phyloP scores from a whole-genome alignment of 2,888 invertebrate species.

The Drosophila stalkeri region DNA sequence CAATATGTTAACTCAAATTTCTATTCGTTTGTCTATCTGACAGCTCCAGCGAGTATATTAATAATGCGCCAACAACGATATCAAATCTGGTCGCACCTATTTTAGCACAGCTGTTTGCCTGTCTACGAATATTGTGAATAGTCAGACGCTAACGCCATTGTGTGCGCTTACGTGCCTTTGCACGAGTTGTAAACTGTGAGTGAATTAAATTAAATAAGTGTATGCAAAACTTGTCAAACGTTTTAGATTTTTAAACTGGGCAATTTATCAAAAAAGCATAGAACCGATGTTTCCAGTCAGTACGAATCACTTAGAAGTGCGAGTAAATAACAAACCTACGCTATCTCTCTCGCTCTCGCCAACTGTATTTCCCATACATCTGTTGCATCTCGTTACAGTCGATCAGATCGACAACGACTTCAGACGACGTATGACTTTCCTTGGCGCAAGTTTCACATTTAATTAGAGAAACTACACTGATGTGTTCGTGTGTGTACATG shows the following conservation, averaged over 20 bases:
- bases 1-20: background rate
- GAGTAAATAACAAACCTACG: conserved; percentile 16
- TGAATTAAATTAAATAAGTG: conserved; percentile 20
- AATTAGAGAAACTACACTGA: conserved; percentile 52
- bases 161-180: conserved; percentile 48
- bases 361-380: conserved; percentile 19
- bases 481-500: conserved; percentile 16
- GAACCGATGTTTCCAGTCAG: background rate
- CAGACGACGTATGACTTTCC: conserved; percentile 45
- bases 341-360: conserved; percentile 42
- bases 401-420: conserved; percentile 27
- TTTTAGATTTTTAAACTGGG: background rate
- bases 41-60: background rate
- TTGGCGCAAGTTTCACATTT: conserved; percentile 60
- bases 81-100: conserved; percentile 25
- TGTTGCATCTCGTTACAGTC: conserved; percentile 37
- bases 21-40: background rate
- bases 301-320: background rate
- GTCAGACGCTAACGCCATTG: conserved; percentile 59
- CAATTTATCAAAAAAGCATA: background rate
- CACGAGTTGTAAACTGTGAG: conserved; percentile 39
- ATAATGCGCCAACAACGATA: background rate
- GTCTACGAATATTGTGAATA: conserved; percentile 44
- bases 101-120: conserved; percentile 40
- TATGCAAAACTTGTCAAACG: background rate